Percentiles rank a stretch among this genome's conserved stretches.
phyloP scores from a whole-genome alignment of 2,888 invertebrate species.

The Agrenia bidenticulata region DNA sequence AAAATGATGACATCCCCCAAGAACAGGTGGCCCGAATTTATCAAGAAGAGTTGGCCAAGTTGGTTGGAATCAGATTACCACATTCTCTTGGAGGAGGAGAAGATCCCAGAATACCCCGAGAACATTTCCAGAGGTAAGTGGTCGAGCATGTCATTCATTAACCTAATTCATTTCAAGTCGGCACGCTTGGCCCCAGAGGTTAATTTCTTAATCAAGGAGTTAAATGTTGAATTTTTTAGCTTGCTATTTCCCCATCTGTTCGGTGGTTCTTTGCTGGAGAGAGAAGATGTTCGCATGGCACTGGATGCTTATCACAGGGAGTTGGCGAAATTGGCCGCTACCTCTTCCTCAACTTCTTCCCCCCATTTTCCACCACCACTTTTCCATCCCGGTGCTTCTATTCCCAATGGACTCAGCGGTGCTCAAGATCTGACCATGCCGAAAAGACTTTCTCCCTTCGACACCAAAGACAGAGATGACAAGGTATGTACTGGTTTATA shows the following conservation, averaged over 20 bases:
- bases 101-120: slow-evolving; percentile 59
- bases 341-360: slow-evolving; percentile 55
- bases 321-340: slow-evolving; percentile 75
- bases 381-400: slow-evolving; percentile 56
- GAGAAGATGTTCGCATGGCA: slow-evolving; percentile 83
- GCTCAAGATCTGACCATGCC: slow-evolving; percentile 84
- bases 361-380: slow-evolving; percentile 77
- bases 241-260: slow-evolving; percentile 81
- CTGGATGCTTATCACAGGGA: slow-evolving; percentile 91
- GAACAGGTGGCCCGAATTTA: slow-evolving; percentile 94
- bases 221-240: slow-evolving; percentile 53
- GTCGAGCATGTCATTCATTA: no score
- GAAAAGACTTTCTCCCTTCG: slow-evolving; percentile 61
- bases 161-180: no score
- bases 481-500: slow-evolving; percentile 49
- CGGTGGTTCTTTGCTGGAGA: slow-evolving; percentile 63
- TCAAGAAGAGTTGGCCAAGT: slow-evolving; percentile 89
- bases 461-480: slow-evolving; percentile 56
- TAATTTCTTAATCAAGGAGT: slow-evolving; percentile 26
- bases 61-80: slow-evolving; percentile 78
- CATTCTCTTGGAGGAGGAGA: slow-evolving; percentile 56
- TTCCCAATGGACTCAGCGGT: slow-evolving; percentile 58
- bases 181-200: not conserved
- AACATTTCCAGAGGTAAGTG: slow-evolving; percentile 75
- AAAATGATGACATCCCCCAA: slow-evolving; percentile 92